Base-by-base conservation (phyloP, 2,888 invertebrate genomes). In the Heliconius ismenius region DNA sequence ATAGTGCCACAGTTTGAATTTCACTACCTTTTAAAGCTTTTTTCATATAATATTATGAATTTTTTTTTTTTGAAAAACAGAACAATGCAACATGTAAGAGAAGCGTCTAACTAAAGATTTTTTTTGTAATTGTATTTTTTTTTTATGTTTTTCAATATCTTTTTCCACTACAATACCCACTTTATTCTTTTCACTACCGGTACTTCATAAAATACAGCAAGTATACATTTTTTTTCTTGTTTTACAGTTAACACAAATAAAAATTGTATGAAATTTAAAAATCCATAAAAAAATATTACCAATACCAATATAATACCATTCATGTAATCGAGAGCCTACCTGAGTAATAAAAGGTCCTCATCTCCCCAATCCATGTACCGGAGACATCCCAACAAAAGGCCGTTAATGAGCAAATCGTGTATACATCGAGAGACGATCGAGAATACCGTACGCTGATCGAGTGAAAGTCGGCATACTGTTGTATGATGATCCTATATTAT, bases 381-480 rank as follows among this genome's bases (percentile, higher is more conserved):
- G 83, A 81, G 87, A 86, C 83, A 85, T 82, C 81, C 82, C 81
- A 87, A 93, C 92, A 93, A 93, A 92, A 91, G 91, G 89, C 81
- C 84, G 84, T 87, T 92, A 92, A 92, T 92, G 92, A 93, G 92
- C 87, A 90, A 91, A 89, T 90, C 91, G 88, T 92, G 92, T 92
- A 88, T 82, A 84, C 84, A 85, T 81, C 75, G 77, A 69, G 78
- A 80, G 80, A 83, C 84, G 84, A 88, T 87, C 82, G 86, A 86
- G 85, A 84, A 70, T 15, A 85, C 83, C 84, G 83, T 85, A 83
- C 85, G 84, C 83, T 87, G 88, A 89, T 88, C 86, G 85, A 90
- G 92, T 88, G 92, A 92, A 92, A 92, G 92, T 90, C 85, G 85
- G 83, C 83, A 83, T 85, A 83, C 84, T 83, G 82, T 82, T 79